Evolutionary conservation across 2,113 vertebrate genomes (phyloP).

Genomic region (Cebidichthys violaceus): DNA sequence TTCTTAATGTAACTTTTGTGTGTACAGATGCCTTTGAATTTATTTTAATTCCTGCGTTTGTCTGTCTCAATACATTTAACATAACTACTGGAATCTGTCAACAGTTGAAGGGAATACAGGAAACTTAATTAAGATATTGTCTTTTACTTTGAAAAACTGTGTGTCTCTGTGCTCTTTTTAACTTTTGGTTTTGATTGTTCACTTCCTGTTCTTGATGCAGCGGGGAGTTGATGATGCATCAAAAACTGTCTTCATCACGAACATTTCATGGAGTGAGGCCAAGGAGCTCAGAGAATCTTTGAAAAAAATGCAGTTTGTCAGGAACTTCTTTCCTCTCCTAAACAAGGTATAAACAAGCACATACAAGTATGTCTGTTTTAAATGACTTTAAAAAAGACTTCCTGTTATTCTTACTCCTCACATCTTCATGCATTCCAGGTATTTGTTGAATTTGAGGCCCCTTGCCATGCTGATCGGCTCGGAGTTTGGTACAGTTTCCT

Average conservation of each 20-base stretch:
- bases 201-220: constrained; percentile 11
- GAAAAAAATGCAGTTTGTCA: not conserved
- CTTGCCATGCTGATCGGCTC: constrained; percentile 39
- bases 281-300: constrained; percentile 16
- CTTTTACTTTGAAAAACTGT: not conserved
- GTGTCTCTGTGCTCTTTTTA: not conserved
- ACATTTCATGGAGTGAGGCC: constrained; percentile 48
- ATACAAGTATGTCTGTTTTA: not conserved
- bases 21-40: not conserved
- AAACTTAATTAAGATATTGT: not conserved
- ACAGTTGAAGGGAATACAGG: not conserved
- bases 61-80: not conserved
- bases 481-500: constrained; percentile 67
- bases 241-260: constrained; percentile 40
- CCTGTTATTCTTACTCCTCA: not conserved
- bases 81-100: not conserved
- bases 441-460: constrained; percentile 52
- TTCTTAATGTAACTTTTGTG: not conserved
- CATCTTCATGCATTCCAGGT: constrained; percentile 40
- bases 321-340: constrained; percentile 66
- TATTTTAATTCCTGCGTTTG: not conserved
- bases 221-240: accelerated
- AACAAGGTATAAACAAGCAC: constrained; percentile 59
- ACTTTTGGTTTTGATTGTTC: not conserved
- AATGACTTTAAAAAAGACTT: not conserved